Conservation (phyloP, 2,888 invertebrate genomes). For the Euplagia quadripunctaria region DNA sequence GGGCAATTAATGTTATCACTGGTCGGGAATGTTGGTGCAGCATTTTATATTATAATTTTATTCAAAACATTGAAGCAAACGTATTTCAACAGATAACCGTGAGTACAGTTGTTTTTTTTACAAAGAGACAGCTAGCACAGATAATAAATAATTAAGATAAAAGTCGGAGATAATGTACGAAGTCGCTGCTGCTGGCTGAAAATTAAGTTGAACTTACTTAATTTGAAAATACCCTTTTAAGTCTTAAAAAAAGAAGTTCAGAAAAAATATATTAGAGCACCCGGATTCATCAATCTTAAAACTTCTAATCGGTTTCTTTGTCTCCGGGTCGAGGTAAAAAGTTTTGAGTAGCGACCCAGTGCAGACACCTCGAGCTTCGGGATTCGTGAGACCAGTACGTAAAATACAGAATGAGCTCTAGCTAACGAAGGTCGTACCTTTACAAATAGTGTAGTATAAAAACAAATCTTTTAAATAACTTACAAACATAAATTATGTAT, state of each 20-base stretch:
- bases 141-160: conserved; percentile 49
- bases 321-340: conserved; percentile 64
- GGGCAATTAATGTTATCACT: conserved; percentile 53
- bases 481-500: background rate
- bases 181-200: conserved; percentile 46
- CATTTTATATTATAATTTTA: conserved; percentile 27
- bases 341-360: conserved; percentile 39
- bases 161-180: conserved; percentile 42
- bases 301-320: conserved; percentile 71
- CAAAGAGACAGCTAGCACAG: conserved; percentile 16
- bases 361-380: conserved; percentile 2
- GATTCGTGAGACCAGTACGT: conserved; percentile 23
- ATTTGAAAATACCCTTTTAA: conserved; percentile 59
- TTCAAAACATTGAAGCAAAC: conserved; percentile 19
- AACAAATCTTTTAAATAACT: background rate
- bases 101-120: background rate
- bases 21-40: conserved; percentile 27
- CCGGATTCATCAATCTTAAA: conserved; percentile 77
- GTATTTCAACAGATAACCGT: conserved; percentile 20
- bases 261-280: conserved; percentile 64
- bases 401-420: conserved; percentile 38
- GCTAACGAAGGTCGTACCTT: background rate
- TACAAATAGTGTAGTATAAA: background rate
- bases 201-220: conserved; percentile 60
- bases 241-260: conserved; percentile 50